phyloP scores from a whole-genome alignment of 2,888 invertebrate species.

The Cryptocephalus moraei region DNA sequence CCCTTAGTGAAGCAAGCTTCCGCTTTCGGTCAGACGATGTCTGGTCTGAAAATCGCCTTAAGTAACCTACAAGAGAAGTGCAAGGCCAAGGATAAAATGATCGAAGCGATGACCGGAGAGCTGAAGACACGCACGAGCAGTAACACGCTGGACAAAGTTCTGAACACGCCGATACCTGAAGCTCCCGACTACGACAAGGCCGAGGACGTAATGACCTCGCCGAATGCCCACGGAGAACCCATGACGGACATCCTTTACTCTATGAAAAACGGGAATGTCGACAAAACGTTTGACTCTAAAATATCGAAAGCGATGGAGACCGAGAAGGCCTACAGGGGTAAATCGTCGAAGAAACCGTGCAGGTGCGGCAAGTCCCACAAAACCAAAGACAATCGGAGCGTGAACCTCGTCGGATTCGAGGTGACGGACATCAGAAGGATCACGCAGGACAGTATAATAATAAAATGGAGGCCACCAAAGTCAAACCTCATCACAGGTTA shows the following conservation, averaged over 20 bases:
- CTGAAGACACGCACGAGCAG: constrained; percentile 21
- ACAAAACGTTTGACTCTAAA: constrained; percentile 4
- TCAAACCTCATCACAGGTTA: constrained; percentile 19
- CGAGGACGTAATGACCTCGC: constrained; percentile 7
- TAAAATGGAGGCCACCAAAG: constrained; percentile 24
- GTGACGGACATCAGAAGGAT: constrained; percentile 23
- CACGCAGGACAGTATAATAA: constrained; percentile 24
- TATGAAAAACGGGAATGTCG: constrained; percentile 5
- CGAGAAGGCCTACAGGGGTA: constrained; percentile 4
- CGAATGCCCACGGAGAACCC: not conserved
- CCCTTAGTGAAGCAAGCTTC: constrained; percentile 22
- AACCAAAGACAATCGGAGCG: constrained; percentile 11
- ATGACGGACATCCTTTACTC: constrained; percentile 10
- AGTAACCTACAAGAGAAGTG: constrained; percentile 29
- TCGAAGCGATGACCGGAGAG: constrained; percentile 29
- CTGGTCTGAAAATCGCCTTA: constrained; percentile 28
- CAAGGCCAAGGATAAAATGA: constrained; percentile 30
- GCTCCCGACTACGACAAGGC: constrained; percentile 20
- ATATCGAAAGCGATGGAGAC: constrained; percentile 8
- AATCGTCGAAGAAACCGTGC: constrained; percentile 9
- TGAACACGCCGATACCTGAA: constrained; percentile 10
- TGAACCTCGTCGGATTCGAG: constrained; percentile 21
- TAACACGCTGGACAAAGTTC: constrained; percentile 18
- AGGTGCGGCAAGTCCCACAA: constrained; percentile 15
- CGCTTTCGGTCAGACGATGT: constrained; percentile 23